A percentile compares a stretch with the other conserved stretches of the same genome.
Evolutionary conservation across 2,797 vertebrate genomes (phyloP).

Genomic region (Poeciliopsis presidionis): DNA sequence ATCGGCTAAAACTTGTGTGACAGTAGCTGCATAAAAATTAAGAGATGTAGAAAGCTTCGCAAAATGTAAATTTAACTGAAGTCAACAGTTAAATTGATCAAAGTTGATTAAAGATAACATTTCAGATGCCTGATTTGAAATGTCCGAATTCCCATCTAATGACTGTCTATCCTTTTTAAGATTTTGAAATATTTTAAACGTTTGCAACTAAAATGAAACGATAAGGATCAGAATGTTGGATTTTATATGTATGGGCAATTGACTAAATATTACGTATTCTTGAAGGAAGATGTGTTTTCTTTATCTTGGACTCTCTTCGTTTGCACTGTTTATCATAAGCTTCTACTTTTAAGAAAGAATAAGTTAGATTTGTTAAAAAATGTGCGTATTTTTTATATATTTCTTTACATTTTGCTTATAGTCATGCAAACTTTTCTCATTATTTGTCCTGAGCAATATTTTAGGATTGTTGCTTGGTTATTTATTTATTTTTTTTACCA

Average conservation of each 20-base stretch:
- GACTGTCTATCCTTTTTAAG: too few species aligned
- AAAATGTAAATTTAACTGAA: constrained; percentile 15
- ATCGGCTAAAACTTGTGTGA: constrained; percentile 2
- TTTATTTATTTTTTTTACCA: too few species aligned
- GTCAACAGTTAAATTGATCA: background rate
- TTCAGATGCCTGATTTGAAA: background rate
- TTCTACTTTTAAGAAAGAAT: background rate
- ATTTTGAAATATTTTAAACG: background rate
- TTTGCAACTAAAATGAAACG: background rate
- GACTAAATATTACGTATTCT: background rate
- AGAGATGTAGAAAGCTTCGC: constrained; percentile 19
- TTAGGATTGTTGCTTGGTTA: background rate
- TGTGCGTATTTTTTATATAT: background rate
- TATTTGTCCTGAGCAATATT: background rate
- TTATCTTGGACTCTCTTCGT: background rate
- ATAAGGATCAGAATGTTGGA: background rate
- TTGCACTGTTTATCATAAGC: background rate
- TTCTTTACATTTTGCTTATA: background rate
- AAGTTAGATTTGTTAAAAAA: background rate
- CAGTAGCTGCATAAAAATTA: constrained; percentile 19
- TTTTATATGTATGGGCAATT: background rate
- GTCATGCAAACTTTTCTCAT: background rate
- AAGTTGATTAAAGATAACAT: background rate
- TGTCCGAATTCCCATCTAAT: background rate
- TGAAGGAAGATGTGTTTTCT: background rate